phyloP scores from a whole-genome alignment of 2,113 vertebrate genomes.

The Narcine bancroftii region DNA sequence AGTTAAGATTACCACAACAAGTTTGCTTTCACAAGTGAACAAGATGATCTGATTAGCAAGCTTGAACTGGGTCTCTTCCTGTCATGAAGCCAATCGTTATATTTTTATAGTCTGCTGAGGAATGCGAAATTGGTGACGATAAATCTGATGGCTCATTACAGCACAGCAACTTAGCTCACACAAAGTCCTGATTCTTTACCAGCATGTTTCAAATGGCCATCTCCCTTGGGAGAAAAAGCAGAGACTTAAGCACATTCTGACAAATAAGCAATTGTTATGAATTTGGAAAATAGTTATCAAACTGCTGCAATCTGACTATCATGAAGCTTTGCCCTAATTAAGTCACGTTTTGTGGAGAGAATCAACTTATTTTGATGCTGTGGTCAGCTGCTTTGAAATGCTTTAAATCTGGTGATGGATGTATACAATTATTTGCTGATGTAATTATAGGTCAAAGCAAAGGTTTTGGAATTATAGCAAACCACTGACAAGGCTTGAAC shows the following conservation, averaged over 20 bases:
- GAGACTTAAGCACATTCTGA: not conserved
- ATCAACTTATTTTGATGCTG: not conserved
- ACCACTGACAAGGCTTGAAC: not conserved
- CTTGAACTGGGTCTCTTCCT: not conserved
- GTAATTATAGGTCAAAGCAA: not conserved
- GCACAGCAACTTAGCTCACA: not conserved
- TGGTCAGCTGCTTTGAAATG: not conserved
- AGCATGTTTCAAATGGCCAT: not conserved
- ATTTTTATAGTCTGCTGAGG: conserved; percentile 35
- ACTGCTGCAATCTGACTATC: not conserved
- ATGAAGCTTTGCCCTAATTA: not conserved
- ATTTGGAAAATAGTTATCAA: not conserved
- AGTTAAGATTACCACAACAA: not conserved
- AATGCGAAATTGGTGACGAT: not conserved
- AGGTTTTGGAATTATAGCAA: not conserved
- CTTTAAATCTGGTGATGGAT: not conserved
- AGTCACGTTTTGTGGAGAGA: not conserved
- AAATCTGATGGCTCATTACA: not conserved
- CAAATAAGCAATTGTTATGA: not conserved
- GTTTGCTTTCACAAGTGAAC: not conserved
- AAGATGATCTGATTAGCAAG: not conserved
- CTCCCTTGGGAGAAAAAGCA: not conserved
- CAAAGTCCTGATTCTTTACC: not conserved
- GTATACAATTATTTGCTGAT: conserved; percentile 10
- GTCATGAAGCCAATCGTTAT: conserved; percentile 4